Evolutionary conservation across 2,888 invertebrate species (phyloP), one percentile per base, ranked within the genome.

Genomic region (Apamea anceps): DNA sequence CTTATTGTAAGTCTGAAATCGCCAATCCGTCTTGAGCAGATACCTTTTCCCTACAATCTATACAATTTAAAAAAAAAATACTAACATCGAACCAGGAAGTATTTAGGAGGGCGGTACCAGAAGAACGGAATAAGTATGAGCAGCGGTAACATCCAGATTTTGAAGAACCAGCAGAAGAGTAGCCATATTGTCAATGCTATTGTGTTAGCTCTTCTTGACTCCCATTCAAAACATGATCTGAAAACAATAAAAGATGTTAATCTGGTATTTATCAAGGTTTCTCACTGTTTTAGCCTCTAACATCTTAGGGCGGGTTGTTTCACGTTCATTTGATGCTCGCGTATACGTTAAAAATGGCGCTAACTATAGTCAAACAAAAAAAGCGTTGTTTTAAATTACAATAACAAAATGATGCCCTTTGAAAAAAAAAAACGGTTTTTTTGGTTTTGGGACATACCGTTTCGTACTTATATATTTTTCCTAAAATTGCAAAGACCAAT

Each of bases 171-270:
- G 90, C 99, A 99, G 74, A 98, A 97, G 8, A 99, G 92, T 82
- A 99, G 96, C 97, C 99, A 99, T 25, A 98, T 94, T 6, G 98
- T 95, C 85, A 99, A 97, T 0, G 99, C 98, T 79, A 98, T 96
- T 80, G 98, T 95, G 92, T 99, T 99, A 89, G 98, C 97, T 77
- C 98, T 95, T 79, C 98, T 98, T 8, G 98, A 99, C 92, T 99
- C 99, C 99, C 99, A 99, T 95, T 99, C 99, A 92, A 99, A 99
- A 93, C 99, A 99, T 91, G 98, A 98, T 96, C 99, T 99, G 92
- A 15, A 95, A 96, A 89, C 28, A 77, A 76, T 42, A 2, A 18
- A 6, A 42, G 0, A 32, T 45, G 15, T 37, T 13, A 32, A 73
- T 73, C 25, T 73, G 21, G 48, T 70, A 32, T 42, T n/a, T 72